Evolutionary conservation across 2,797 vertebrate genomes (phyloP), one percentile per base, ranked within the genome.

Genomic region (Ciconia nigra): DNA sequence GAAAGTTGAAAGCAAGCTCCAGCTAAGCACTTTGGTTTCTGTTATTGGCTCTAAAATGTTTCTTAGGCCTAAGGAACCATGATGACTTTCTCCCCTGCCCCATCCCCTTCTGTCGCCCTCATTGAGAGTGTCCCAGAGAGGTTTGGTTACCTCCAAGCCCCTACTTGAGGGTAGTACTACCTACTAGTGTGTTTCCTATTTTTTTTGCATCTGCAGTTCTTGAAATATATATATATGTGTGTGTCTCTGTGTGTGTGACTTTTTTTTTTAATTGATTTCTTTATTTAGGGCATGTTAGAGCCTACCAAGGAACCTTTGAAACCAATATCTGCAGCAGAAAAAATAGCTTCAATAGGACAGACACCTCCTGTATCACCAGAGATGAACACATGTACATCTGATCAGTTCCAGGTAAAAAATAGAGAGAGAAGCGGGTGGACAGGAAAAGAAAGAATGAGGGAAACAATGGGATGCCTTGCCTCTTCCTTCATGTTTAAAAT

Each of bases 231-330:
- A 33, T 87, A 63, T 83, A 55, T 95, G 20, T 87, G 25, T 80
- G 28, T 55, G 8, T 57, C 13, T 10, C 8, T 20, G 10, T n/a
- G 4, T 4, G 4, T 29, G 20, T 76, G 10, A 13, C 10, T 51
- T 29, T 15, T 47, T 52, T 7, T 52, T 42, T 46, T 44, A 24
- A 47, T 58, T 72, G 35, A 6, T 74, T 70, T 87, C 5, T 92
- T 90, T 93, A 17, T 94, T 95, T 96, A 99, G 99, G 99, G 99
- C 97, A 99, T 99, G 98, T 98, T 99, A 96, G 99, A 99, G 93
- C 99, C 99, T 95, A 99, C 99, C 97, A 99, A 99, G 99, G 99
- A 99, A 97, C 98, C 98, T 94, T 90, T 98, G 95, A 98, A 99
- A 97, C 98, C 98, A 95, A 97, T 98, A 73, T 98, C 98, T 97